Percentiles rank a stretch among this genome's conserved stretches.
Conservation (phyloP, 2,797 vertebrate species). For the Discoglossus pictus region DNA sequence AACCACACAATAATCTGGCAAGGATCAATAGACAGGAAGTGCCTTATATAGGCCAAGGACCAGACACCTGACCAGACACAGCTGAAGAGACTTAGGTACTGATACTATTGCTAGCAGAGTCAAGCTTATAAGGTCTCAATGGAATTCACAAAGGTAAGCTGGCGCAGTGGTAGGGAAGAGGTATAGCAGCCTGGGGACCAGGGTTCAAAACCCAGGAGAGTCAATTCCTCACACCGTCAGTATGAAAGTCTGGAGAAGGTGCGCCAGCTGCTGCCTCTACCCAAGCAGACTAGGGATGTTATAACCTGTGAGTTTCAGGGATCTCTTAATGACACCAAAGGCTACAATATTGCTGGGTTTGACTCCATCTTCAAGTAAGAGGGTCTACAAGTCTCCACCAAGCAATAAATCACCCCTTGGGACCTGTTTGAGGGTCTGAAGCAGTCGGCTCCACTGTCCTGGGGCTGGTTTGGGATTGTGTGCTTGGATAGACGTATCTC, state of each 20-base stretch:
- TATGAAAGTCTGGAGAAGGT: slow-evolving; percentile 98
- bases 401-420: slow-evolving; percentile 98
- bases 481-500: slow-evolving; percentile 93
- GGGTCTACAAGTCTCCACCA: slow-evolving; percentile 98
- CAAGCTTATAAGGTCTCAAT: no score
- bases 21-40: no score
- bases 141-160: no score
- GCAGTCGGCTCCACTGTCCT: slow-evolving; percentile 91
- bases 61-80: no score
- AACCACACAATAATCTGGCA: no score
- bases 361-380: slow-evolving; percentile 92
- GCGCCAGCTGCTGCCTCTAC: slow-evolving; percentile 90
- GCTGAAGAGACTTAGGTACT: no score
- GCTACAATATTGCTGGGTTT: slow-evolving; percentile 98
- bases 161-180: no score
- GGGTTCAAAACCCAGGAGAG: no score
- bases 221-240: no score
- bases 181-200: no score
- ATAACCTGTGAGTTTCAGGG: slow-evolving; percentile 99
- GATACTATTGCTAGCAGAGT: no score
- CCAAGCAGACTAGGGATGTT: slow-evolving; percentile 94
- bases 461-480: slow-evolving; percentile 98
- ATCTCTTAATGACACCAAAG: slow-evolving; percentile 98
- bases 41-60: no score
- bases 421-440: slow-evolving; percentile 97